A percentile compares a stretch with the other conserved stretches of the same genome.
These are phyloP conservation scores for Zaprionus lineosus DNA, from an alignment of 2,888 invertebrate species.

Conservation along the genomic window DNA sequence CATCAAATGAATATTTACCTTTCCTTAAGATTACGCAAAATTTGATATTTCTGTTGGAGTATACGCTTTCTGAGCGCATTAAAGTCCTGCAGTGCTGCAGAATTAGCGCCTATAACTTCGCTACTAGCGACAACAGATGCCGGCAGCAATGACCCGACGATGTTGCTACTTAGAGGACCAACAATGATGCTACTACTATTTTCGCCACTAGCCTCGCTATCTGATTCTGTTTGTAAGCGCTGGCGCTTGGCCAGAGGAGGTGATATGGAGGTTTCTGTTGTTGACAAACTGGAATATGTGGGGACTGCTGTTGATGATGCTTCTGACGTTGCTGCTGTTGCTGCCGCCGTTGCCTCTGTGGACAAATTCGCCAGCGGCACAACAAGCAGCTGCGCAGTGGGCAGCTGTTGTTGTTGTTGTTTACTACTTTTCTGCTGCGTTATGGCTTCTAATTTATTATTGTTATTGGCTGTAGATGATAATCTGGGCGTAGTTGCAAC, in stretches of 20 bases:
- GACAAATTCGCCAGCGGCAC: conserved; percentile 73
- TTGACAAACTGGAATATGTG: conserved; percentile 24
- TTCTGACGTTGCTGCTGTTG: conserved; percentile 42
- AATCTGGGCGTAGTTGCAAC: conserved; percentile 64
- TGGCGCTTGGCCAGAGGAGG: conserved; percentile 69
- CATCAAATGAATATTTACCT: conserved; percentile 81
- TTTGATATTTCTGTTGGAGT: conserved; percentile 88
- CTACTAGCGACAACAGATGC: conserved; percentile 68
- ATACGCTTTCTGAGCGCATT: conserved; percentile 86
- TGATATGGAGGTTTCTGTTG: conserved; percentile 44
- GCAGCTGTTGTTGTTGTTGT: conserved; percentile 55
- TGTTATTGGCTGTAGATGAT: conserved; percentile 42
- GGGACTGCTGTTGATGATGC: conserved; percentile 42
- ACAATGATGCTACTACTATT: conserved; percentile 54
- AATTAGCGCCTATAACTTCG: conserved; percentile 59
- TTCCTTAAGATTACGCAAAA: conserved; percentile 88
- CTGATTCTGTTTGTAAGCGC: conserved; percentile 56
- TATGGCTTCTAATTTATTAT: conserved; percentile 56
- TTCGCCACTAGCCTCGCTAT: conserved; percentile 17
- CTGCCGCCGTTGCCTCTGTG: conserved; percentile 68
- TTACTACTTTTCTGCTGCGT: conserved; percentile 40
- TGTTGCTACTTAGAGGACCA: conserved; percentile 55
- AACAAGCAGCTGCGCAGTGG: conserved; percentile 72
- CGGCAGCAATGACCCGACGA: conserved; percentile 76
- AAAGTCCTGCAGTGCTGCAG: conserved; percentile 80